These are phyloP conservation scores for Heterodera carotae DNA, from an alignment of 1,140 invertebrate species.

Conservation along the genomic window DNA sequence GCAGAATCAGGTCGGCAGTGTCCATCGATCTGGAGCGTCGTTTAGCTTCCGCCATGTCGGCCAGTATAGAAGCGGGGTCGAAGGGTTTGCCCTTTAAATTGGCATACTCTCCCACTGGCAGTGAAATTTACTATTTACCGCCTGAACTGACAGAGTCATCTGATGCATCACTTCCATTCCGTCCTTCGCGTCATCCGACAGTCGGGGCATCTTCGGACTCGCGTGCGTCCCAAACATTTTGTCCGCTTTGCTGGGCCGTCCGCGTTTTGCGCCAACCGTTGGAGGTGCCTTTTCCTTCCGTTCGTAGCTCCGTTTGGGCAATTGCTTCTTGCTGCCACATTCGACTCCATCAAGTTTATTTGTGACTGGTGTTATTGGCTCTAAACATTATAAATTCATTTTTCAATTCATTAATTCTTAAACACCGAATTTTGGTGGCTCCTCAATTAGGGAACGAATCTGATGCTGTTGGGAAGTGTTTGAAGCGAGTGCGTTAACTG, in stretches of 20 bases:
- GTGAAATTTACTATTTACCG: slow-evolving; percentile 4
- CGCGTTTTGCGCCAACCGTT: slow-evolving; percentile 24
- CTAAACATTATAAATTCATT: slow-evolving; percentile 14
- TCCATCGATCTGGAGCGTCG: not conserved
- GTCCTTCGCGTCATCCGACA: slow-evolving; percentile 50
- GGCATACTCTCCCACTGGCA: not conserved
- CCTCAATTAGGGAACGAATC: not conserved
- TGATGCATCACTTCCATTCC: slow-evolving; percentile 53
- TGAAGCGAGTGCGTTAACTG: not conserved
- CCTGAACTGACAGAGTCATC: slow-evolving; percentile 23
- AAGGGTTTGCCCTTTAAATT: slow-evolving; percentile 17
- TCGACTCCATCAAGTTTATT: slow-evolving; percentile 16
- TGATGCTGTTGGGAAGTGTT: not conserved
- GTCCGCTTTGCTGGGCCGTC: slow-evolving; percentile 35
- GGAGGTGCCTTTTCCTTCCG: slow-evolving; percentile 27
- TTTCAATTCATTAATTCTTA: not conserved
- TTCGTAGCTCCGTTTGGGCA: slow-evolving; percentile 35
- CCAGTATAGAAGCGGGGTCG: slow-evolving; percentile 25
- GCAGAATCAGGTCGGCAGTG: not conserved
- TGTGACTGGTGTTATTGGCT: slow-evolving; percentile 24
- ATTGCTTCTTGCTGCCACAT: slow-evolving; percentile 18
- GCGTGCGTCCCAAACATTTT: slow-evolving; percentile 17
- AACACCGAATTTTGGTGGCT: not conserved
- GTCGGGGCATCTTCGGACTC: slow-evolving; percentile 23
- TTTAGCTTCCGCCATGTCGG: slow-evolving; percentile 24